Base-by-base conservation (phyloP, 2,888 invertebrate species). In the Brenthis ino region DNA sequence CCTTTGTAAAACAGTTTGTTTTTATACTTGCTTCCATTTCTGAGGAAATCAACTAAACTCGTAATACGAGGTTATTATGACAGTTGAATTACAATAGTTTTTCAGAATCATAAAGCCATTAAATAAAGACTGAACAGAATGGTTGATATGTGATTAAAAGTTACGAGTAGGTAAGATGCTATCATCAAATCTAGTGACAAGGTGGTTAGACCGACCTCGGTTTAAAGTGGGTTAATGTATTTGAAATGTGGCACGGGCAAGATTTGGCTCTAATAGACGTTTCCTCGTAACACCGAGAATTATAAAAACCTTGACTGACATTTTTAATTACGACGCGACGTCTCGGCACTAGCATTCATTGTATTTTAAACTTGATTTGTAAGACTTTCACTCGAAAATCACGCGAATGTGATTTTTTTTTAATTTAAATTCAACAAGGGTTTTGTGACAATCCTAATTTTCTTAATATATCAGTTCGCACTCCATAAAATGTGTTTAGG, bases 171-270 rank as follows among this genome's bases (percentile, higher is more conserved):
- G 72, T 72, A 70, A 67, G 72, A 76, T 73, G 65, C 68, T 69
- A 68, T 78, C 73, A 73, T 74, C 77, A 74, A 80, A 81, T 82
- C 77, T 78, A 79, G 78, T 84, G 82, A 82, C 83, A 80, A 76
- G 82, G 80, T 84, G 79, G 81, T 83, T 81, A 79, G 72, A 77
- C 75, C 77, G 85, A 79, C 86, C 87, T 87, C 84, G 82, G 79
- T 75, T 79, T 68, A 82, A 91, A 89, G 83, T 90, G 81, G 89
- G 89, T 88, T 90, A 91, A 91, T 88, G 87, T 84, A 80, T 83
- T 79, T 80, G 77, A 82, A 79, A 90, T 88, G 85, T 87, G 80
- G 87, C 82, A 80, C 87, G 84, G 76, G 80, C 77, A 78, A 82
- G 82, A 82, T 86, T 88, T 84, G 82, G 74, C 72, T 74, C 71